Percentiles rank a stretch among this genome's conserved stretches.
Conservation (phyloP, 2,113 vertebrate genomes). For the Barnardius zonarius region DNA sequence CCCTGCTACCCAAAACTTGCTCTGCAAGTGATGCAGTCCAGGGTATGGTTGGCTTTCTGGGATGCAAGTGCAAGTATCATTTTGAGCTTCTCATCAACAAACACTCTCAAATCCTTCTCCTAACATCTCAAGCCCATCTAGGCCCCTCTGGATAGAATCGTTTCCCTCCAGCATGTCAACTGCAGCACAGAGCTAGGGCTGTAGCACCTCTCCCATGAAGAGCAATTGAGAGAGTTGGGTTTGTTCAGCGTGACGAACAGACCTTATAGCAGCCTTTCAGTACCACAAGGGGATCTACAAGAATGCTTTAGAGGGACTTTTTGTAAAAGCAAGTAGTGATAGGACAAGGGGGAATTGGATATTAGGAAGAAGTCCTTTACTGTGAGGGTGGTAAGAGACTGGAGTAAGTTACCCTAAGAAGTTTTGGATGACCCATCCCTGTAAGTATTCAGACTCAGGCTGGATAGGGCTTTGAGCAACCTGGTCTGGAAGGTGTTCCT, state of each 20-base stretch:
- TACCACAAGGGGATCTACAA: not conserved
- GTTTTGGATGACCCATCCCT: not conserved
- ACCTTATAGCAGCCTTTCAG: not conserved
- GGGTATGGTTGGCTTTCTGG: not conserved
- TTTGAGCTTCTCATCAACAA: not conserved
- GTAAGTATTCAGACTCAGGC: not conserved
- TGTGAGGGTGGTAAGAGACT: not conserved
- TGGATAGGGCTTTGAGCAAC: not conserved
- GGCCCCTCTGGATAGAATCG: not conserved
- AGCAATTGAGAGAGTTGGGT: not conserved
- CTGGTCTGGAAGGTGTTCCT: not conserved
- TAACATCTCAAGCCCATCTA: not conserved
- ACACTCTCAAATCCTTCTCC: not conserved
- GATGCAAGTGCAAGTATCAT: not conserved
- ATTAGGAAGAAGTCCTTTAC: not conserved
- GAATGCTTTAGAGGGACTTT: not conserved
- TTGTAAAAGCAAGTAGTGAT: not conserved
- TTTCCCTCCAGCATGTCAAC: not conserved
- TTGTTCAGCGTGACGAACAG: not conserved
- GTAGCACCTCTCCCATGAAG: not conserved
- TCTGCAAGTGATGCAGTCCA: not conserved
- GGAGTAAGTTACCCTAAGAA: not conserved
- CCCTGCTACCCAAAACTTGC: not conserved
- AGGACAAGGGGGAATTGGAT: not conserved
- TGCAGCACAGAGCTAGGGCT: not conserved